Base-by-base conservation (phyloP, 2,797 vertebrate genomes). In the Pseudomugil tenellus region DNA sequence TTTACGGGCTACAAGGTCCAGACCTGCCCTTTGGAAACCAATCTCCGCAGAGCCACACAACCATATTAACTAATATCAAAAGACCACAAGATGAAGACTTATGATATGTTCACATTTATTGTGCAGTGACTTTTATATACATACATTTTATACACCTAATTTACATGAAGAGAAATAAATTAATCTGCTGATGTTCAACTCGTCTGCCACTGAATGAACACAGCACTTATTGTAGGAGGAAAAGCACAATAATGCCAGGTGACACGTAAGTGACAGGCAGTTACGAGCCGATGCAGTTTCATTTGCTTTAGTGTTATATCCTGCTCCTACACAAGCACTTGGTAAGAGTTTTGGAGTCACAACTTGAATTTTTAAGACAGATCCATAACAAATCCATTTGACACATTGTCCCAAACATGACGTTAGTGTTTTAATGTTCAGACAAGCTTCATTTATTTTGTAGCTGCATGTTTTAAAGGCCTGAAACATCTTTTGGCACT, bases 121-220 rank as follows among this genome's bases (percentile, higher is more conserved):
- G 91, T 93, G 92, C 89, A 87, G 87, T 91, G 92, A 91, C 88
- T 89, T 92, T 91, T 93, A 93, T 92, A 91, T 93, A 93, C 91
- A 93, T 87, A 88, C 77, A 87, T 90, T 91, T 92, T 93, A 87
- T 92, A 92, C 91, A 93, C 85, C 90, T 89, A 90, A 93, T 93
- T 89, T 93, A 93, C 92, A 93, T 85, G 61, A 88, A 86, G 77
- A 84, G 87, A 90, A 93, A 93, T 93, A 93, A 93, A 90, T 93
- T 91, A 92, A 91, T 91, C 84, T 87, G 84, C 86, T 90, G 84
- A 79, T 87, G 77, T 82, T 90, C 46, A 76, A 86, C 70, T 87
- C 70, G 63, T 89, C 80, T 65, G 77, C 75, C 86, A 80, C 71
- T 39, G 77, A 81, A 75, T 67, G 83, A 76, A 89, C 71, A 82